Percentiles rank a stretch among this genome's conserved stretches.
Evolutionary conservation across 2,888 invertebrate genomes (phyloP).

Genomic region (Agrotis segetum): DNA sequence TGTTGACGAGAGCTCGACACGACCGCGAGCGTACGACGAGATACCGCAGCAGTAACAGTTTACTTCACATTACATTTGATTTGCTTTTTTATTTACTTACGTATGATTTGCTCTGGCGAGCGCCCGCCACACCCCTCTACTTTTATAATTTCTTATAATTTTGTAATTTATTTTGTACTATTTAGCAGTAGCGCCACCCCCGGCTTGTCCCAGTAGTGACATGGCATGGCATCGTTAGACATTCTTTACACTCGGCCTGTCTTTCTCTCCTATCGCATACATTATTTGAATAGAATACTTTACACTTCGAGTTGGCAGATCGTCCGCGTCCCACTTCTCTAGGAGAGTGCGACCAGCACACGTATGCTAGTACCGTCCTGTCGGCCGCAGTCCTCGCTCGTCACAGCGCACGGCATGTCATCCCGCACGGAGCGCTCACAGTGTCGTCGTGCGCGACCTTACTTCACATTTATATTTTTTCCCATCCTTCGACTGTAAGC

Average conservation of each 20-base stretch:
- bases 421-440: constrained; percentile 51
- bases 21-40: constrained; percentile 10
- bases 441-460: constrained; percentile 66
- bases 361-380: constrained; percentile 54
- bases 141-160: constrained; percentile 59
- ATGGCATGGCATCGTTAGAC: constrained; percentile 86
- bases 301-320: constrained; percentile 63
- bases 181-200: constrained; percentile 80
- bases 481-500: constrained; percentile 80
- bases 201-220: constrained; percentile 81
- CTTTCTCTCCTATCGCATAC: constrained; percentile 72
- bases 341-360: constrained; percentile 37
- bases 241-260: constrained; percentile 79
- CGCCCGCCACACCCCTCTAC: constrained; percentile 60
- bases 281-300: constrained; percentile 51
- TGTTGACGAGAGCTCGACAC: constrained; percentile 9
- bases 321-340: constrained; percentile 34
- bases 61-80: constrained; percentile 81
- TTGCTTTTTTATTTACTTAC: constrained; percentile 81
- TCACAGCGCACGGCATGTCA: constrained; percentile 53
- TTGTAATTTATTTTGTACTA: constrained; percentile 64
- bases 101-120: constrained; percentile 78
- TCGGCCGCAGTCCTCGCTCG: constrained; percentile 28
- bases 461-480: constrained; percentile 81
- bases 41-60: constrained; percentile 48